Base-by-base conservation (phyloP, 2,113 vertebrate species). In the Cyprinus carpio region DNA sequence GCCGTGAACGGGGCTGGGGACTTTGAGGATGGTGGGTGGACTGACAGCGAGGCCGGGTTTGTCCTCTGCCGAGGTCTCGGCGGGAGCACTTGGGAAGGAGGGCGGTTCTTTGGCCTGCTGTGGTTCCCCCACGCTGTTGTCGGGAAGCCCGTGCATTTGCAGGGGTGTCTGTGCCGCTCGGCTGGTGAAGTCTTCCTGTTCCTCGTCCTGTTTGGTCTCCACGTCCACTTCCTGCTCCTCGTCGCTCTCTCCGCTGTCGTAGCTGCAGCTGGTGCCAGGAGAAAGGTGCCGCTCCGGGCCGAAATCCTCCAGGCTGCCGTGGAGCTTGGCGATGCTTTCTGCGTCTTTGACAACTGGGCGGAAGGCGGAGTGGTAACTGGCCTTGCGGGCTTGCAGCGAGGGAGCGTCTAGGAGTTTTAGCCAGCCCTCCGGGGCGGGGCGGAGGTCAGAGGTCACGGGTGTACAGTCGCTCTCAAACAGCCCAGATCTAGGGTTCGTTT, bases 181-280 rank as follows among this genome's bases (percentile, higher is more conserved):
- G 49, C 77, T 72, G 54, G 72, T n/a, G 40, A 91, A 88, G 49
- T 94, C 95, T 2, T 95, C 94, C 20, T 96, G 96, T 54, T 97
- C 96, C 7, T 97, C 97, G 0, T 96, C 96, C 85, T 94, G 96
- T 84, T 97, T 96, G 0, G 96, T 96, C 90, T 98, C 97, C 89
- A 99, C 97, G 18, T 98, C 97, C 92, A 98, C 97, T 84, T 98
- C 97, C 46, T 96, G 96, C 4, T 95, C 95, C 75, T 95, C 95
- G 2, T 97, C 97, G 0, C 92, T 96, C 88, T 84, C 96, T 67
- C 88, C 96, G 71, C 96, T 97, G 83, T 98, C 97, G 60, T 96
- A 98, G 91, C 97, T 97, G 87, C 96, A 96, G 93, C 96, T 97
- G 91, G 96, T 96, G 78, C 92, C 94, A 10, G 97, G 97, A 0